Percentiles rank a stretch among this genome's conserved stretches.
phyloP scores from a whole-genome alignment of 35 echinoderm and acorn worm genomes.

The Ophioderma brevispina region DNA sequence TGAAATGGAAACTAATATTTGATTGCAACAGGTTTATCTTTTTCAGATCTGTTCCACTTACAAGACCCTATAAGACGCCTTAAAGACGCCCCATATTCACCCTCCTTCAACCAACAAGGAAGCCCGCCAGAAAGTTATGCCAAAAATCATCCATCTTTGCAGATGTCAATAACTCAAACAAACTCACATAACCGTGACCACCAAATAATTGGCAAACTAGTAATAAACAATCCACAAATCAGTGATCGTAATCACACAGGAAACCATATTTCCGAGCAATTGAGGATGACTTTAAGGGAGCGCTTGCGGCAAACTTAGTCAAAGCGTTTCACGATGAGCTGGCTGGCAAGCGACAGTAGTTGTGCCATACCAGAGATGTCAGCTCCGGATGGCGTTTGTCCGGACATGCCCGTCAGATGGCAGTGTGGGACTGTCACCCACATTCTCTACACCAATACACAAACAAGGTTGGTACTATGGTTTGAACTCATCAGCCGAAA shows the following conservation, averaged over 20 bases:
- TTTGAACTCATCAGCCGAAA: no score
- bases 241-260: not conserved
- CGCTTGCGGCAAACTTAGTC: not conserved
- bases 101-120: not conserved
- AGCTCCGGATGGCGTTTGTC: slow-evolving; percentile 18
- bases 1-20: no score
- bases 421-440: slow-evolving; percentile 42
- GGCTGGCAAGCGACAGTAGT: slow-evolving; percentile 32
- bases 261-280: not conserved
- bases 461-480: no score
- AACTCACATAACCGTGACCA: not conserved
- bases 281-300: not conserved
- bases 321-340: slow-evolving; percentile 35
- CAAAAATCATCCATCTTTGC: not conserved
- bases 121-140: no score
- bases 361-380: slow-evolving; percentile 34
- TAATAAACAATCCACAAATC: not conserved
- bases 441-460: slow-evolving; percentile 34
- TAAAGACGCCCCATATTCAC: not conserved
- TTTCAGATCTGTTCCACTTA: no score
- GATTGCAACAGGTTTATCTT: no score
- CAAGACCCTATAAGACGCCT: not conserved
- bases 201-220: not conserved
- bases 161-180: not conserved
- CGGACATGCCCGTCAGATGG: slow-evolving; percentile 21